A percentile compares a stretch with the other conserved stretches of the same genome.
These are phyloP conservation scores for Pelobates cultripes DNA, from an alignment of 2,797 vertebrate species.

Conservation along the genomic window DNA sequence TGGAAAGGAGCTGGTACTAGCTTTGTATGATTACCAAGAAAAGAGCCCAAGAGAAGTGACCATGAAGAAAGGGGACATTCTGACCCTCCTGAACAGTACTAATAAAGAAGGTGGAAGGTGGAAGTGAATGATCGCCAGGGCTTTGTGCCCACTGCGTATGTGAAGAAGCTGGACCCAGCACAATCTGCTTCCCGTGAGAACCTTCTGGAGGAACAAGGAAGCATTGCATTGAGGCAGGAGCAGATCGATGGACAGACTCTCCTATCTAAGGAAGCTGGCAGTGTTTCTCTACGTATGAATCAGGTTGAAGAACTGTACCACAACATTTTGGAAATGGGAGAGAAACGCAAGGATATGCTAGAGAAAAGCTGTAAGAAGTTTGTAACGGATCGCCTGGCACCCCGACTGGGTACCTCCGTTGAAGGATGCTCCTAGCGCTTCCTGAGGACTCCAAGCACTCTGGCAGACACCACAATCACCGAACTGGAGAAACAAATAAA, in stretches of 20 bases:
- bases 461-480: too few species aligned
- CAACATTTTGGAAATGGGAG: conserved; percentile 90
- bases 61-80: conserved; percentile 98
- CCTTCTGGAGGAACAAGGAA: conserved; percentile 94
- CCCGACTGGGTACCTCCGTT: too few species aligned
- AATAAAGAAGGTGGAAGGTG: conserved; percentile 99
- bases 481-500: too few species aligned
- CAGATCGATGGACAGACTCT: conserved; percentile 96
- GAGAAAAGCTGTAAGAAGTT: conserved; percentile 99
- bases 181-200: conserved; percentile 97
- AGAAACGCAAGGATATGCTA: conserved; percentile 95
- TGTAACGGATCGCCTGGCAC: too few species aligned
- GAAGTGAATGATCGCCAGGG: conserved; percentile 98
- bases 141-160: conserved; percentile 95
- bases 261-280: conserved; percentile 97
- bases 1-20: conserved; percentile 94
- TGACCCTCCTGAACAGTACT: conserved; percentile 96
- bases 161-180: conserved; percentile 96
- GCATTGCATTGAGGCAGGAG: conserved; percentile 91
- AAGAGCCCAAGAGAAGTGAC: conserved; percentile 98
- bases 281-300: conserved; percentile 99
- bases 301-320: conserved; percentile 99
- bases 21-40: conserved; percentile 97
- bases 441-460: too few species aligned
- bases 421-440: too few species aligned